These are phyloP conservation scores for Peromyscus polionotus DNA, from an alignment of 2,113 vertebrate genomes.

Conservation along the genomic window DNA sequence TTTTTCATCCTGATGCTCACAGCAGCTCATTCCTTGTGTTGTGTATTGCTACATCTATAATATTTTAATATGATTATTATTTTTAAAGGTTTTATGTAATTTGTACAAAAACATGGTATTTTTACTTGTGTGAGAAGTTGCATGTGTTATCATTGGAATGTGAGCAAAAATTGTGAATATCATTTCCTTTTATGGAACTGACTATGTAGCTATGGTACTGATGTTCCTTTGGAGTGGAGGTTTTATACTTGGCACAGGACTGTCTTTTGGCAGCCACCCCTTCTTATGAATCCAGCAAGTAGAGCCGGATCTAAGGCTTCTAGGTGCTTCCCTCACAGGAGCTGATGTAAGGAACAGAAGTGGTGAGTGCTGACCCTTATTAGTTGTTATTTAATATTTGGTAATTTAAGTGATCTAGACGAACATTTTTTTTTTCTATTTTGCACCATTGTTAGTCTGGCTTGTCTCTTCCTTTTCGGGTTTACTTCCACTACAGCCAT, in stretches of 20 bases:
- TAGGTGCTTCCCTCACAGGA: background rate
- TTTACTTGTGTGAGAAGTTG: constrained; percentile 42
- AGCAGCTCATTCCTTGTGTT: background rate
- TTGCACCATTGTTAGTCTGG: background rate
- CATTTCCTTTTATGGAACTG: constrained; percentile 34
- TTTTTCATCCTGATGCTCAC: constrained; percentile 32
- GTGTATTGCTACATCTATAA: background rate
- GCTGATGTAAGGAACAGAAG: background rate
- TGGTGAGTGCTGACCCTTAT: background rate
- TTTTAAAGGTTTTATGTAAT: constrained; percentile 19
- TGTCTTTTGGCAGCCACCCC: background rate
- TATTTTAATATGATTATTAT: constrained; percentile 43
- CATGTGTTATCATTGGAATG: background rate
- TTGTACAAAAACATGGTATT: constrained; percentile 7
- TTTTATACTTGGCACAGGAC: background rate
- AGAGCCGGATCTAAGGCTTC: background rate
- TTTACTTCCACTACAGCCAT: background rate
- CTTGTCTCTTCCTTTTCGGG: background rate
- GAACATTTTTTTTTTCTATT: background rate
- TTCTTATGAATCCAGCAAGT: background rate
- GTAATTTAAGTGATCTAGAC: background rate
- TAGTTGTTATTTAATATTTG: background rate
- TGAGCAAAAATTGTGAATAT: background rate
- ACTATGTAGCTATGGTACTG: background rate
- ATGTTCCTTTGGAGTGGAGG: background rate